Base-by-base conservation (phyloP, 2,888 invertebrate genomes). In the Agonopterix subpropinquella region DNA sequence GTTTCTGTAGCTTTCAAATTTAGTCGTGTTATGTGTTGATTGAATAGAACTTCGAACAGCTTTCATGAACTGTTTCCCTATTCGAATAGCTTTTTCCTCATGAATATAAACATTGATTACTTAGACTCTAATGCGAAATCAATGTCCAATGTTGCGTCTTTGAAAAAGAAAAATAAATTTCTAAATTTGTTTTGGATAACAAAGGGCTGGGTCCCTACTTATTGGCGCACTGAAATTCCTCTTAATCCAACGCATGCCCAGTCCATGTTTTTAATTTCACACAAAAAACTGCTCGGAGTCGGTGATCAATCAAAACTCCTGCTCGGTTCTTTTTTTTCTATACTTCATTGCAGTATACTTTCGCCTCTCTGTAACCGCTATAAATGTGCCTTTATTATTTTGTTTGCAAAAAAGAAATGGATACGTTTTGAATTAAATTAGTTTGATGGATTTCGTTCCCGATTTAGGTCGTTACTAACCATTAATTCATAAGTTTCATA, bases 301-400 rank as follows among this genome's bases (percentile, higher is more conserved):
- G 87, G 88, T 88, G 87, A 88, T 88, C 88, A 88, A 88, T 88
- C 88, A 88, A 83, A 85, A 80, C 76, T 75, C 76, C 73, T 70
- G 79, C 70, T 72, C 70, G 70, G 67, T 82, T 73, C 69, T 72
- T 79, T 71, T 78, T 42, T 83, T 80, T 79, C 77, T 80, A 77
- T 75, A 79, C 80, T 80, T 77, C 77, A 80, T 77, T 80, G 82
- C 85, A 81, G 77, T 82, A 80, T 77, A 77, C 82, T 86, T 85
- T 85, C 78, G 83, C 73, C 73, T 72, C 70, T 75, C 75, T 74
- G 82, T 79, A 79, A 84, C 80, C 80, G 77, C 80, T 80, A 73
- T 80, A 78, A 81, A 80, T 79, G 77, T 70, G 70, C 67, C 71
- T 78, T 77, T 78, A 77, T 80, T 77, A 78, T 78, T 81, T 76